Percentiles rank a stretch among this genome's conserved stretches.
Evolutionary conservation across 2,797 vertebrate genomes (phyloP).

Genomic region (Halcyon leucocephala): DNA sequence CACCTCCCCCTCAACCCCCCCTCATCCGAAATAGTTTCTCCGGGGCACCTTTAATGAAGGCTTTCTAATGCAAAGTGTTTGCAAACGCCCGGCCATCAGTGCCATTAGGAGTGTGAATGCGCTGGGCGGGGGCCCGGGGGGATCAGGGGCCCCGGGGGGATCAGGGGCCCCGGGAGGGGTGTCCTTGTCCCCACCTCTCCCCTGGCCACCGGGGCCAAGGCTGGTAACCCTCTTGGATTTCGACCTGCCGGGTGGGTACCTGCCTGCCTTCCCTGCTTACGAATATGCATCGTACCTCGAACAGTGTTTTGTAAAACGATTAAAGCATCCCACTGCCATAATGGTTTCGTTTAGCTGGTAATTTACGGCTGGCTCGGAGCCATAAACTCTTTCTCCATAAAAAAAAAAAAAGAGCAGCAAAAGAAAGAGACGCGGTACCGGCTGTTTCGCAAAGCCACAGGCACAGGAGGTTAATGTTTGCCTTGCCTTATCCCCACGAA

Average conservation of each 20-base stretch:
- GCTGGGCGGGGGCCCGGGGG: neutral
- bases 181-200: neutral
- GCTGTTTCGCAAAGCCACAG: neutral
- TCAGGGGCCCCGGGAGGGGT: neutral
- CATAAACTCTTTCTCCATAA: neutral
- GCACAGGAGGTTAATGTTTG: neutral
- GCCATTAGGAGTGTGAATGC: neutral
- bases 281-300: neutral
- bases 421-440: neutral
- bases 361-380: conserved; percentile 37
- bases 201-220: neutral
- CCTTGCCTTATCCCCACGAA: neutral
- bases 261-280: neutral
- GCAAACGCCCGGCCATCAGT: neutral
- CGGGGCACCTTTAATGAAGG: neutral
- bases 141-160: no score
- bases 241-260: neutral
- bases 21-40: neutral
- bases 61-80: neutral
- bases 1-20: neutral
- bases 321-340: neutral
- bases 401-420: neutral
- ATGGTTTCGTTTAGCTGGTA: conserved; percentile 24
- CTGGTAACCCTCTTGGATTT: neutral
- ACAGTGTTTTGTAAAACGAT: neutral